Base-by-base conservation (phyloP, 2,797 vertebrate species). In the Odontamblyopus rebecca region DNA sequence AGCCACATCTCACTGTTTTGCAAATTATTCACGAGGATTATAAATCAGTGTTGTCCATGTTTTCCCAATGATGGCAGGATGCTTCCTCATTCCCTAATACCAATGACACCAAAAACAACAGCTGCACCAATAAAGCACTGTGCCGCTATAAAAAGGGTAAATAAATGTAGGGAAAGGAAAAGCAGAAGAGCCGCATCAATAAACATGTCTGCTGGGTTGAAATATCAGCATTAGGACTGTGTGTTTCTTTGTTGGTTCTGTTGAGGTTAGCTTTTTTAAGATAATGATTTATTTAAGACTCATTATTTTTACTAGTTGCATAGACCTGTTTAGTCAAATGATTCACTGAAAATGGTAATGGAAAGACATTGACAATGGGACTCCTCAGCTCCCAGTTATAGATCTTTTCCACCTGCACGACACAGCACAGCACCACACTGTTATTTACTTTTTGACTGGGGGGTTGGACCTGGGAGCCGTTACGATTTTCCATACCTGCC, bases 11-110 rank as follows among this genome's bases (percentile, higher is more conserved):
- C 82, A 89, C 86, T 85, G 84, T 85, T 91, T 88, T 84, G 76
- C 85, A 83, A 89, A 92, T 92, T 88, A 91, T 91, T 89, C 85
- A 82, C 76, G 73, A 84, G 77, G 85, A 89, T 89, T 87, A 90
- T 90, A 89, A 89, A 90, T 93, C 89, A 69, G 70, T 38, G 16
- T 73, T 88, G 89, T 90, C 88, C 83, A 72, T 80, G 85, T 88
- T 86, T 87, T 86, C 86, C 75, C 74, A 72, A 71, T 80, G 79
- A 87, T 82, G 75, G 82, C 48, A 82, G 84, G 82, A 86, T 83
- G 82, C 76, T 85, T 85, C 83, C 80, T 82, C 80, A 61, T 85
- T 83, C 79, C 78, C 76, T 88, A 85, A 88, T 89, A 88, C 82
- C 87, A 88, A 89, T 85, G 82, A 85, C 87, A 86, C 61, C 19